Conservation (phyloP, 2,888 invertebrate genomes). For the Amphipoea lucens region DNA sequence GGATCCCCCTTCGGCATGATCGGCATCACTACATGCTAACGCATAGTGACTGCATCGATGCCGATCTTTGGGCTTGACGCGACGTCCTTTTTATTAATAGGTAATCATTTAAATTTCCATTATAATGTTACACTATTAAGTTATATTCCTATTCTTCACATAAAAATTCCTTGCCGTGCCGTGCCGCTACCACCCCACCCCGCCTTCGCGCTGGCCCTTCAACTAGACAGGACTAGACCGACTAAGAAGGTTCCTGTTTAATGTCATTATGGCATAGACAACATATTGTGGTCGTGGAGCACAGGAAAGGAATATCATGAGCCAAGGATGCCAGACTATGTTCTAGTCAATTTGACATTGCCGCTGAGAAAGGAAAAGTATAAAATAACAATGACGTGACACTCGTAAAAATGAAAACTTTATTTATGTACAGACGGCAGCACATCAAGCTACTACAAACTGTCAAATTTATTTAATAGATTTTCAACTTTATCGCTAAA, state of each 20-base stretch:
- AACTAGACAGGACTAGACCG: neutral
- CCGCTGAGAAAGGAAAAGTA: conserved; percentile 1
- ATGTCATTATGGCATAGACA: neutral
- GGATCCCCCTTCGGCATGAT: too few species aligned
- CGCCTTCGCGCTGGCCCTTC: neutral
- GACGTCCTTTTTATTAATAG: neutral
- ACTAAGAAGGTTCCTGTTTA: neutral
- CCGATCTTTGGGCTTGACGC: neutral
- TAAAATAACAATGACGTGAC: neutral
- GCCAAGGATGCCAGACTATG: conserved; percentile 22
- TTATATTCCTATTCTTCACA: neutral
- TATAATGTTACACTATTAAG: neutral
- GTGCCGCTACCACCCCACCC: neutral
- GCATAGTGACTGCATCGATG: neutral
- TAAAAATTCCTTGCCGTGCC: neutral
- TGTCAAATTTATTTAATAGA: too few species aligned
- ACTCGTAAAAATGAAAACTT: neutral
- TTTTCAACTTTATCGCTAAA: too few species aligned
- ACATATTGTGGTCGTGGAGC: neutral
- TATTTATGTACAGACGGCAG: neutral
- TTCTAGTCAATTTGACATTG: conserved; percentile 33
- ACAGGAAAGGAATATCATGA: conserved; percentile 26
- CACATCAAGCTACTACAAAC: too few species aligned
- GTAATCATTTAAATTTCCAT: neutral
- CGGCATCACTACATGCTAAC: neutral